Evolutionary conservation across 1,140 invertebrate species (phyloP), one percentile per base, ranked within the genome.

Genomic region (Procambarus virginalis): DNA sequence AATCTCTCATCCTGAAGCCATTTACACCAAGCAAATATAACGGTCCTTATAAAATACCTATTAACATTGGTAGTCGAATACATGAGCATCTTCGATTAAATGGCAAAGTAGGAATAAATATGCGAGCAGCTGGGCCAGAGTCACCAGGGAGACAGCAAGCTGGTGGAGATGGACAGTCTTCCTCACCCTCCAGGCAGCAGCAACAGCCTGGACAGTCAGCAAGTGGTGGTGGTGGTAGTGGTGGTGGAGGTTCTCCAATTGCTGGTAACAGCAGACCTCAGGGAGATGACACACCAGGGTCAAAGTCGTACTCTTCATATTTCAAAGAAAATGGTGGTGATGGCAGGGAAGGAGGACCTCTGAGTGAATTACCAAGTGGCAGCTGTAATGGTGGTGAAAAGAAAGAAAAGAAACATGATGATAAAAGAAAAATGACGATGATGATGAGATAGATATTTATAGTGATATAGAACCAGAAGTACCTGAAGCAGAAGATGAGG

Each of bases 351-450:
- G 90, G 60, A 83, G 86, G 73, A 89, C 45, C 77, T 49, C 22
- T 78, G 86, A 34, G n/a, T 68, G 78, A 17, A 94, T 14, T 94
- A 94, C 68, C 94, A 93, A n/a, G 94, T 94, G 73, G 91, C 93
- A 75, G 94, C 93, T 1, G 86, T 94, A 9, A 89, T 70, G 88
- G 88, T 22, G 68, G 81, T 78, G 93, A 93, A 6, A 93, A 94
- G 48, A 87, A 89, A 85, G 86, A 81, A 78, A 82, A 82, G 55
- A 45, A 84, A 73, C 68, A 76, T 20, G 85, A 89, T 20, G 84
- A 91, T 22, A 86, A 91, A 89, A 91, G 83, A 85, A 89, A 64
- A 86, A 91, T 46, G 91, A 89, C 34, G 91, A 88, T 17, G 91
- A 91, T 46, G 84, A 90, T 68, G 84, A 86, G 55, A 81, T 91